These are phyloP conservation scores for Tupaia chinensis DNA, from an alignment of 2,113 vertebrate species.

Conservation along the genomic window DNA sequence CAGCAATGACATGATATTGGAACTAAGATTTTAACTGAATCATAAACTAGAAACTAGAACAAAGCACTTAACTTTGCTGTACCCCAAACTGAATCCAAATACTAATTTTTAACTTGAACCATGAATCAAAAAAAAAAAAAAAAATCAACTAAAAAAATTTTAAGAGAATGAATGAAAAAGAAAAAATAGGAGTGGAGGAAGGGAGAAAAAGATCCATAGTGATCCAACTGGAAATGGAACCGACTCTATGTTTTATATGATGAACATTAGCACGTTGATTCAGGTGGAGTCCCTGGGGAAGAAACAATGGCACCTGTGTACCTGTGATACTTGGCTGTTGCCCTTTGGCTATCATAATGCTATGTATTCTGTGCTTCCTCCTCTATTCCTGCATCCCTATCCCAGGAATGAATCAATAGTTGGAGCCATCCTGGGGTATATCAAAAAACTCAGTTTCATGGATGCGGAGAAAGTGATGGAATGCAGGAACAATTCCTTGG, in stretches of 20 bases:
- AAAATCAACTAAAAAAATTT: not conserved
- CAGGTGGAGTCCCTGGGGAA: conserved; percentile 22
- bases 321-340: not conserved
- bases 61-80: conserved; percentile 46
- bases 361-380: not conserved
- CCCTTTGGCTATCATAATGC: not conserved
- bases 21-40: conserved; percentile 62
- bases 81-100: conserved; percentile 34
- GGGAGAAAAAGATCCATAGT: not conserved
- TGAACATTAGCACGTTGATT: not conserved
- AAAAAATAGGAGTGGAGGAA: not conserved
- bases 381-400: not conserved
- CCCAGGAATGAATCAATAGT: not conserved
- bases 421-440: not conserved
- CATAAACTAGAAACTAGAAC: conserved; percentile 8
- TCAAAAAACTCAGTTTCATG: conserved; percentile 34
- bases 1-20: conserved; percentile 5
- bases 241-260: conserved; percentile 38
- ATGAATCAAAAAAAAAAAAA: conserved; percentile 18
- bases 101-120: conserved; percentile 50
- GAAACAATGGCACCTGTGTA: not conserved
- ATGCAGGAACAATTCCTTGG: not conserved
- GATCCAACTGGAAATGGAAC: conserved; percentile 47
- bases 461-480: conserved; percentile 4
- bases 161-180: not conserved